These are phyloP conservation scores for Agelastica alni DNA, from an alignment of 2,888 invertebrate species.

Conservation along the genomic window DNA sequence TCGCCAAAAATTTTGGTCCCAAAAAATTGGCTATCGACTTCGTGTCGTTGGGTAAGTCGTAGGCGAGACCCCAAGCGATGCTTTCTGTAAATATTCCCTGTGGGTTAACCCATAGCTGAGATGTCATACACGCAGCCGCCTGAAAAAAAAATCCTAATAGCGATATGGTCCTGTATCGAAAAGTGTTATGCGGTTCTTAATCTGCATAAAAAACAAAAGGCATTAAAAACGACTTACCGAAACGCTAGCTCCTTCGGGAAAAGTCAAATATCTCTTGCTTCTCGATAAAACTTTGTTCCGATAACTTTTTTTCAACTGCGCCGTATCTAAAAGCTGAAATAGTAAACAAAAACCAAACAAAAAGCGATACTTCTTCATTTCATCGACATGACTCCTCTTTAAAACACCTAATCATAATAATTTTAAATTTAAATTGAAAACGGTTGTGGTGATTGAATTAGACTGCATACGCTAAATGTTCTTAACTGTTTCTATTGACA, in stretches of 20 bases:
- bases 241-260: constrained; percentile 69
- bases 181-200: no score
- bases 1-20: constrained; percentile 27
- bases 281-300: constrained; percentile 59
- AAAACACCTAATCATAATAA: constrained; percentile 1
- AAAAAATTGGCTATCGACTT: constrained; percentile 29
- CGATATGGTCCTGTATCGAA: no score
- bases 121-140: constrained; percentile 64
- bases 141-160: no score
- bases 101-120: constrained; percentile 56
- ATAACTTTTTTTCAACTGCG: constrained; percentile 18
- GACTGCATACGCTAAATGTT: not conserved
- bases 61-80: constrained; percentile 75
- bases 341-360: constrained; percentile 15
- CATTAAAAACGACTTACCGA: constrained; percentile 57
- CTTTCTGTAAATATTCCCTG: constrained; percentile 68
- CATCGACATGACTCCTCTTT: not conserved
- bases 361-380: constrained; percentile 19
- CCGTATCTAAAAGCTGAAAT: constrained; percentile 13
- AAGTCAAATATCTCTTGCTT: constrained; percentile 67
- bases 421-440: constrained; percentile 12
- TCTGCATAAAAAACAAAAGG: not conserved
- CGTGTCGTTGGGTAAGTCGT: constrained; percentile 72
- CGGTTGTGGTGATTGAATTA: constrained; percentile 6
- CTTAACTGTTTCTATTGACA: no score